These are phyloP conservation scores for Palythoa grandis DNA, from an alignment of 92 coral and sea anemone species.

Conservation along the genomic window DNA sequence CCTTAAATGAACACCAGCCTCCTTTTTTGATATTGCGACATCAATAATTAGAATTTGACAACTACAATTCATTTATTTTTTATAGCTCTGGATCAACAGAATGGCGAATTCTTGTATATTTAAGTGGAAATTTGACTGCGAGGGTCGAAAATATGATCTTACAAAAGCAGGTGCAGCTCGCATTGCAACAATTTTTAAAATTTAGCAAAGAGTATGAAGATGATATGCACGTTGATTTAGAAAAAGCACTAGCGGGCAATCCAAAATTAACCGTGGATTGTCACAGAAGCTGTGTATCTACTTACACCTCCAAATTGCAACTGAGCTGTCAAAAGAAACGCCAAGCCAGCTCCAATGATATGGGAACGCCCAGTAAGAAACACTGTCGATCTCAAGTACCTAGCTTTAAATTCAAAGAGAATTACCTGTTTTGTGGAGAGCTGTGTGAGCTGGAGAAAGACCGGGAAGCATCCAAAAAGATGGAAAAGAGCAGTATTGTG, in stretches of 20 bases:
- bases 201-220: conserved; percentile 51
- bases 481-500: conserved; percentile 65
- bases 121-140: not conserved
- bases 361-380: conserved; percentile 49
- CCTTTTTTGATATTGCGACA: not conserved
- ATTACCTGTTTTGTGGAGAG: conserved; percentile 71
- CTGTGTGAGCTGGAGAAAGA: conserved; percentile 53
- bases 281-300: conserved; percentile 66
- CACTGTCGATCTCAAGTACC: conserved; percentile 60
- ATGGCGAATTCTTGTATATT: not conserved
- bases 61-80: not conserved
- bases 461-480: conserved; percentile 57
- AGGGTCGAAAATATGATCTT: conserved; percentile 41
- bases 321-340: conserved; percentile 59
- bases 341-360: conserved; percentile 17
- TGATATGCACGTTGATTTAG: conserved; percentile 45
- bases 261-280: conserved; percentile 50
- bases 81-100: conserved; percentile 1
- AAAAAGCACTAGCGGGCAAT: conserved; percentile 25
- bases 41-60: not conserved
- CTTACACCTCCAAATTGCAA: conserved; percentile 63
- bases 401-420: conserved; percentile 55
- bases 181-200: conserved; percentile 33
- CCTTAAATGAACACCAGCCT: conserved; percentile 2
- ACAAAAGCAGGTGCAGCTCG: conserved; percentile 46